Base-by-base conservation (phyloP, 2,113 vertebrate genomes). In the Colaptes auratus region DNA sequence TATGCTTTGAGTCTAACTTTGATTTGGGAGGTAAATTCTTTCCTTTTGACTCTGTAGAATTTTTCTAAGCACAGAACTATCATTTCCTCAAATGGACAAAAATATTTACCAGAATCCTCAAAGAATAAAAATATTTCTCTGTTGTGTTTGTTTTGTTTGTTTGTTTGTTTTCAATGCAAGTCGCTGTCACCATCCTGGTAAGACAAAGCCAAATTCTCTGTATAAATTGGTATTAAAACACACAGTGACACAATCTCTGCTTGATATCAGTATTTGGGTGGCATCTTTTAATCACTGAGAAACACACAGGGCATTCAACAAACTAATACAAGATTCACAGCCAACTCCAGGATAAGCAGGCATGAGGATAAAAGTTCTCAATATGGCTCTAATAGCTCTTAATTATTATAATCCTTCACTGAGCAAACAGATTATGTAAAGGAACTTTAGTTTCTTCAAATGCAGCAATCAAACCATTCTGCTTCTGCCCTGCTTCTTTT, bases 361-460 rank as follows among this genome's bases (percentile, higher is more conserved):
- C 92, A 91, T 74, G 90, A 94, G 95, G 80, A 96, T 93, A 94
- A 88, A 94, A 92, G 94, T 94, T 96, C 92, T 90, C 96, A 96
- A 96, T 96, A 95, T 92, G 97, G 87, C 92, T 97, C 93, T 96
- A 96, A 97, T 95, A 94, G 92, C 92, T 97, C 64, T 67, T 96
- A 97, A 97, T 96, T 96, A 96, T 97, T 97, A 95, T 96, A 96
- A 96, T 96, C 95, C 95, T 96, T 96, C 96, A 95, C 84, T 92
- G 93, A 96, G 97, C 95, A 97, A 96, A 95, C 96, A 97, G 96
- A 96, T 96, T 96, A 96, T 97, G 67, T 89, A 93, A 70, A 72
- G 93, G 90, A 96, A 95, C 92, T 96, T 96, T 76, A 91, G 92
- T 95, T 93, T 93, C 90, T 92, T 92, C 85, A 92, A 89, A 96